Conservation (phyloP, 2,113 vertebrate genomes). For the Grus americana region DNA sequence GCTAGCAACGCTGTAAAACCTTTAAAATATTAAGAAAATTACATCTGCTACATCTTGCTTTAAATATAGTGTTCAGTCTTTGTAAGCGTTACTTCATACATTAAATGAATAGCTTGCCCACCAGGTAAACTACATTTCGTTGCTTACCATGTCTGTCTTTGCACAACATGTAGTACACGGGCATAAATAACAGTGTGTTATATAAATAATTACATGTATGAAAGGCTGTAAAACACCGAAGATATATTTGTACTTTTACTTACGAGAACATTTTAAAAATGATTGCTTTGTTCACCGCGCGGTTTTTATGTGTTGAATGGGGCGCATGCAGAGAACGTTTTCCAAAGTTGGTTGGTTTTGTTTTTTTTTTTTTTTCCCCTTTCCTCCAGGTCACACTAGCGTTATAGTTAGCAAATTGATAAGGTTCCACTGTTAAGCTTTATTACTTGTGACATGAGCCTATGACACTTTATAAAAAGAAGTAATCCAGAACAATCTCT, state of each 20-base stretch:
- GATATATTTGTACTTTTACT: constrained; percentile 76
- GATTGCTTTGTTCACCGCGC: constrained; percentile 67
- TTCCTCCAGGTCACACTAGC: constrained; percentile 70
- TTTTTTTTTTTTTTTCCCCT: constrained; percentile 19
- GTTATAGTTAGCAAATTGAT: constrained; percentile 81
- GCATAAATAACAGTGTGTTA: constrained; percentile 73
- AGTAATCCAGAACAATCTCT: constrained; percentile 98
- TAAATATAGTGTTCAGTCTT: constrained; percentile 34
- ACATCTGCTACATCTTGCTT: constrained; percentile 10
- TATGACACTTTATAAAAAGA: constrained; percentile 91
- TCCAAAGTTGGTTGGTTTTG: constrained; percentile 43
- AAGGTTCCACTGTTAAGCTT: constrained; percentile 88
- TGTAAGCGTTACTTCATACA: background rate
- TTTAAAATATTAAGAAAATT: constrained; percentile 46
- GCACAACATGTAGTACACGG: constrained; percentile 36
- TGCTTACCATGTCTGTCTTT: constrained; percentile 41
- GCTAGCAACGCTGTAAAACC: background rate
- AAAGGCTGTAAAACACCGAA: constrained; percentile 73
- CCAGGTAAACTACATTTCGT: constrained; percentile 67
- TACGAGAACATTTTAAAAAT: constrained; percentile 71
- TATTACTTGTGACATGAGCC: constrained; percentile 90
- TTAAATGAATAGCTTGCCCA: constrained; percentile 11
- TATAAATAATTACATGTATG: constrained; percentile 77
- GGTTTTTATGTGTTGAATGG: constrained; percentile 51
- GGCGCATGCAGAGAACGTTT: constrained; percentile 47